Evolutionary conservation across 2,797 vertebrate species (phyloP).

Genomic region (Garrulus glandarius): DNA sequence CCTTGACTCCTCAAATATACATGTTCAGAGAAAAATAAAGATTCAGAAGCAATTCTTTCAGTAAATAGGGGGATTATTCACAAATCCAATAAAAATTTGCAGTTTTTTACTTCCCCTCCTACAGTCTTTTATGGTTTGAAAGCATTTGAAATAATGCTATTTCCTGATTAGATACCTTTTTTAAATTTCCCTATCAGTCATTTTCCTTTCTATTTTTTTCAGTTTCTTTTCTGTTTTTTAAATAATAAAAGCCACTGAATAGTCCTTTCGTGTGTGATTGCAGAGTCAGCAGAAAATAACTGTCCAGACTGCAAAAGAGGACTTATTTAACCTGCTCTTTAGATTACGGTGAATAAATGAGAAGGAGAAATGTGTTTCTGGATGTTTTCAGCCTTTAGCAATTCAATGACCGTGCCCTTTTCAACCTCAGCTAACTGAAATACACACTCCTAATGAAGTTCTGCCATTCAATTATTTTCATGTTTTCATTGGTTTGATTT

Average conservation of each 20-base stretch:
- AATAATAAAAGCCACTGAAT: slow-evolving; percentile 18
- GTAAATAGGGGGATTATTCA: not conserved
- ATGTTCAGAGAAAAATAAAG: not conserved
- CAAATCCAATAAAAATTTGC: slow-evolving; percentile 9
- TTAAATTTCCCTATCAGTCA: not conserved
- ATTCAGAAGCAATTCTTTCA: not conserved
- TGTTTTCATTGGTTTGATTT: not conserved
- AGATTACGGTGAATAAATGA: slow-evolving; percentile 18
- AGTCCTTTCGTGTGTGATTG: not conserved
- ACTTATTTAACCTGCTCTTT: not conserved
- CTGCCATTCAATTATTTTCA: not conserved
- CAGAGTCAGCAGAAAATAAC: slow-evolving; percentile 40
- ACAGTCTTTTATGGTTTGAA: not conserved
- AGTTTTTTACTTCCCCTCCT: not conserved
- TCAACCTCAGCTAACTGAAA: not conserved
- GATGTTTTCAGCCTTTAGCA: slow-evolving; percentile 27
- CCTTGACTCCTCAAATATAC: not conserved
- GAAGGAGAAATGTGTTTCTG: slow-evolving; percentile 8
- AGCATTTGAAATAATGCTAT: not conserved
- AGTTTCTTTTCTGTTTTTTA: not conserved
- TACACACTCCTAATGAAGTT: not conserved
- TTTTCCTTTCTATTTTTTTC: not conserved
- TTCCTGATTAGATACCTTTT: not conserved
- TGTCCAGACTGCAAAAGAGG: not conserved
- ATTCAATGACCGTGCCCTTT: not conserved